Evolutionary conservation across 2,888 invertebrate species (phyloP), one percentile per base, ranked within the genome.

Genomic region (Pseudococcus jackbeardsleyi): DNA sequence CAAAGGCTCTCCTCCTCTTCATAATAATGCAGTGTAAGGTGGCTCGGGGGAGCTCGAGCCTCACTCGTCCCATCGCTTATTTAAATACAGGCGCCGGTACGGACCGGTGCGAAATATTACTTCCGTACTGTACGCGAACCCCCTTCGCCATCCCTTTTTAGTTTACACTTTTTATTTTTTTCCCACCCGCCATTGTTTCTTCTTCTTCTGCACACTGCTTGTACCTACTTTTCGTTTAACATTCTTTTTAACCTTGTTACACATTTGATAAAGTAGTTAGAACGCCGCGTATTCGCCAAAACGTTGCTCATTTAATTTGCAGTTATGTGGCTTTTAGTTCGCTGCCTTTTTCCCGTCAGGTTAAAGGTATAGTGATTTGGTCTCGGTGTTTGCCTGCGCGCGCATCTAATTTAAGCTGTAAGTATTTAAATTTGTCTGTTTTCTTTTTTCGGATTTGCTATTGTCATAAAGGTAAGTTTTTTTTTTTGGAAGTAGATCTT

Each of bases 1-100:
- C 46, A 39, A 39, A 42, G 46, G 26, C 26, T 42, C 79, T 42
- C 79, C 39, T 42, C 46, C 42, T 79, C 26, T 42, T 79, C 79
- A 79, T 79, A 72, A 72, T 72, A 72, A 72, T 72, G 59, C 7
- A 59, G 12, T 15, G 6, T n/a, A 79, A 79, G 42, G 46, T 42
- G 79, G 42, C 19, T 79, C 42, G 42, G 19, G 59, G 68, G 68
- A 72, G 12, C 42, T 17, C 42, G 42, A 39, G 8, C 79, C 79
- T 42, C 79, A 33, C 79, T 79, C 46, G 79, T 64, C 15, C 64
- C 68, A 64, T 86, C 86, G 86, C 42, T 59, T 86, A 86, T 86
- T 86, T 86, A 86, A 86, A 86, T 54, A 86, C 86, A 86, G 86
- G 86, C 86, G 86, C 72, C 86, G 72, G 86, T 48, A 86, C 86